Evolutionary conservation across 2,113 vertebrate genomes (phyloP).

Genomic region (Donacobius atricapilla): DNA sequence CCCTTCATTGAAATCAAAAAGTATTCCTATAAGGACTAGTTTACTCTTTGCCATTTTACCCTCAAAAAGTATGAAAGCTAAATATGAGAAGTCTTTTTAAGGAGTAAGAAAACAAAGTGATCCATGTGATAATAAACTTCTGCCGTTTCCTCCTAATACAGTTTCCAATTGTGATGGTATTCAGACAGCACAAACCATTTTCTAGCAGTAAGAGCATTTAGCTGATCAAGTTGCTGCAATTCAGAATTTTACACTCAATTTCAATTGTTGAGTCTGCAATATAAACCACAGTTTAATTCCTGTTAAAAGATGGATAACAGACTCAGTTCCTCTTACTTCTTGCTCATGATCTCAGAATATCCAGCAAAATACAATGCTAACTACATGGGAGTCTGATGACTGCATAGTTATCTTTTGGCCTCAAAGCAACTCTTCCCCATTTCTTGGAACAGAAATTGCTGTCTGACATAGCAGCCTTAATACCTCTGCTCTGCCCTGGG

Average conservation of each 20-base stretch:
- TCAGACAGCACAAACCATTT: neutral
- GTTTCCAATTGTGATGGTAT: neutral
- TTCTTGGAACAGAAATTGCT: neutral
- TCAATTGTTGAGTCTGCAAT: neutral
- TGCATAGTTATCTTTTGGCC: neutral
- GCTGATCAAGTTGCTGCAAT: neutral
- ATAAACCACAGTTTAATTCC: neutral
- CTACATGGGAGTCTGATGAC: neutral
- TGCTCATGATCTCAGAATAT: neutral
- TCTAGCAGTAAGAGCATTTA: neutral
- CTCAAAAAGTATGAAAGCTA: neutral
- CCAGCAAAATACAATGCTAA: neutral
- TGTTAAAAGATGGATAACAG: neutral
- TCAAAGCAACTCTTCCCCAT: neutral
- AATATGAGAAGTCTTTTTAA: neutral
- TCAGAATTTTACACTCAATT: constrained; percentile 12
- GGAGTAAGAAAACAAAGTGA: neutral
- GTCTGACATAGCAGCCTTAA: neutral
- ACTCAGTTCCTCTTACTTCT: neutral
- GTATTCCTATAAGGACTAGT: neutral
- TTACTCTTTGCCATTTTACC: neutral
- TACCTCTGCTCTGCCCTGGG: neutral
- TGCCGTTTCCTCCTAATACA: neutral
- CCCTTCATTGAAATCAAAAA: neutral
- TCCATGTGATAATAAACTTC: neutral